Conservation (phyloP, 2,888 invertebrate species). For the Stictocephala bisonia region DNA sequence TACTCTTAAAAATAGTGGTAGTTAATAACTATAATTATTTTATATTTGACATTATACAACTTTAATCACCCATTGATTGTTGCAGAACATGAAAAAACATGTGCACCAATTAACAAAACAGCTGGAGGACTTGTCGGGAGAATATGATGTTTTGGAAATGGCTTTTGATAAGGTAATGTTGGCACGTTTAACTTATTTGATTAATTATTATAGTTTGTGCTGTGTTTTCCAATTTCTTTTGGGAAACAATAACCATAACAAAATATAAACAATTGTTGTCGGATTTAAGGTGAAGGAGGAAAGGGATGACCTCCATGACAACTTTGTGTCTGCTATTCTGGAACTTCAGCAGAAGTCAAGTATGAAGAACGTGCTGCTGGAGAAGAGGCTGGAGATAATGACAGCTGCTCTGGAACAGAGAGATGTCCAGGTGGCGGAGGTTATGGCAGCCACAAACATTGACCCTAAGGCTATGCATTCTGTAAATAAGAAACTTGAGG, state of each 20-base stretch:
- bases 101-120: slow-evolving; percentile 67
- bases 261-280: slow-evolving; percentile 66
- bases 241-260: slow-evolving; percentile 53
- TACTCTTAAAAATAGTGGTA: neutral
- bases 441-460: slow-evolving; percentile 70
- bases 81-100: slow-evolving; percentile 70
- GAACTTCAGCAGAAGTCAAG: slow-evolving; percentile 91
- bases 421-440: slow-evolving; percentile 76
- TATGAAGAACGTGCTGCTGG: slow-evolving; percentile 82
- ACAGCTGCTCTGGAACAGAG: slow-evolving; percentile 75
- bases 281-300: slow-evolving; percentile 72
- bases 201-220: no score
- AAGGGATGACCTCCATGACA: slow-evolving; percentile 80
- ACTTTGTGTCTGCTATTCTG: slow-evolving; percentile 84
- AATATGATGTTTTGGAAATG: slow-evolving; percentile 77
- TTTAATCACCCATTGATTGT: slow-evolving; percentile 51
- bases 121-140: slow-evolving; percentile 72
- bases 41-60: neutral
- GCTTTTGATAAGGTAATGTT: slow-evolving; percentile 79
- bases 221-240: slow-evolving; percentile 22
- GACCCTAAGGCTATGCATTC: slow-evolving; percentile 68
- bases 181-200: no score
- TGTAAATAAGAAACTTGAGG: slow-evolving; percentile 72
- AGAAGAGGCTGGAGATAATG: slow-evolving; percentile 77
- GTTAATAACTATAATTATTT: neutral